Conservation (phyloP, 2,888 invertebrate genomes). For the Habrosyne pyritoides region DNA sequence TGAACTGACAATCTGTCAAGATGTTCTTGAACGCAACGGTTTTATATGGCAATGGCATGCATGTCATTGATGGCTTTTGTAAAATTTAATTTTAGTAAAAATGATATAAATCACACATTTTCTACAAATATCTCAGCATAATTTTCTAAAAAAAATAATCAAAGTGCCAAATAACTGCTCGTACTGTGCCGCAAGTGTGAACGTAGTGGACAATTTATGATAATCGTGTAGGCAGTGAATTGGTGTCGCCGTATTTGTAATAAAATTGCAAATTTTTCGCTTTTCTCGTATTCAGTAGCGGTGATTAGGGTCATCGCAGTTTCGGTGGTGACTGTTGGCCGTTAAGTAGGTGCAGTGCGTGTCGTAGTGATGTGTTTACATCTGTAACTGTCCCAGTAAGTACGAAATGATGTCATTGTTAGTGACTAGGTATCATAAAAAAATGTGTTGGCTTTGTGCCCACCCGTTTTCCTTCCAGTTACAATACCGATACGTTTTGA, state of each 20-base stretch:
- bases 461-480: constrained; percentile 77
- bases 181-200: constrained; percentile 36
- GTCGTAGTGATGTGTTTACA: constrained; percentile 80
- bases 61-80: constrained; percentile 74
- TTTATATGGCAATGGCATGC: constrained; percentile 77
- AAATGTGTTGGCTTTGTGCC: constrained; percentile 82
- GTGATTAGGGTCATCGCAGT: constrained; percentile 42
- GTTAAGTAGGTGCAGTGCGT: constrained; percentile 48
- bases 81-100: constrained; percentile 59
- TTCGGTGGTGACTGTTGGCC: constrained; percentile 35
- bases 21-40: constrained; percentile 66
- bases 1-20: constrained; percentile 38
- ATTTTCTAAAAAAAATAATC: constrained; percentile 28
- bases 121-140: constrained; percentile 32
- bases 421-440: constrained; percentile 63
- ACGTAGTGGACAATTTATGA: constrained; percentile 46
- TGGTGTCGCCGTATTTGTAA: constrained; percentile 64
- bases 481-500: constrained; percentile 64
- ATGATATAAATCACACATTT: constrained; percentile 53
- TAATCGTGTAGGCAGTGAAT: constrained; percentile 74
- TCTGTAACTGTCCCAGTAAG: constrained; percentile 75
- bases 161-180: constrained; percentile 52
- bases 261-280: constrained; percentile 51
- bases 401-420: constrained; percentile 78
- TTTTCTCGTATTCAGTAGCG: constrained; percentile 41